Base-by-base conservation (phyloP, 2,888 invertebrate genomes). In the Platycheirus rosarum region DNA sequence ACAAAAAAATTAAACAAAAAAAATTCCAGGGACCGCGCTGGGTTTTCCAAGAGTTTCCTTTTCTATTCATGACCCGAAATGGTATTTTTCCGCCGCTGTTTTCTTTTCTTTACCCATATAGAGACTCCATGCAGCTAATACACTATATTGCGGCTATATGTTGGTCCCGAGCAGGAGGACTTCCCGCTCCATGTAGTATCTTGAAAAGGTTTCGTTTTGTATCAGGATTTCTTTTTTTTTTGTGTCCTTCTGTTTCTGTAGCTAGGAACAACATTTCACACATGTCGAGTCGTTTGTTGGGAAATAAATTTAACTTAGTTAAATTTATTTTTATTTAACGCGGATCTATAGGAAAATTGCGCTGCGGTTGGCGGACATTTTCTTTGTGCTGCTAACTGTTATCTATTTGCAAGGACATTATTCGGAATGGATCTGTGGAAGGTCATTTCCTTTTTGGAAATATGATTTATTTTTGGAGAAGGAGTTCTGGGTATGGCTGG, bases 301-400 rank as follows among this genome's bases (percentile, higher is more conserved):
- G 80, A 82, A 63, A 82, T 76, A 76, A 82, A 82, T 82, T 82
- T 76, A 35, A 66, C 18, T 76, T 66, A 82, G 80, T 82, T 66
- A 71, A 82, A 82, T 76, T 82, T 82, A 82, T 82, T 71, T 71
- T 29, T 76, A 76, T 82, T 82, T 82, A 82, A 76, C 80, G 75
- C 80, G 76, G 42, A 55, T 55, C 13, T 37, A 55, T 9, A 20
- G 2, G 9, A 23, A 23, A 23, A 57, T 8, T 14, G 49, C 23
- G 14, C 49, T 55, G 51, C 37, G 35, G 71, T 48, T 53, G 53
- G 53, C 53, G 53, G 44, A 46, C n/a, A n/a, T n/a, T n/a, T n/a
- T n/a, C n/a, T n/a, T 55, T 70, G 63, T 32, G 29, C 8, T 53
- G 65, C 60, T 76, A 68, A 82, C 35, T 70, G 62, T 55, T 71